Evolutionary conservation across 2,113 vertebrate species (phyloP), one percentile per base, ranked within the genome.

Genomic region (Channa argus): DNA sequence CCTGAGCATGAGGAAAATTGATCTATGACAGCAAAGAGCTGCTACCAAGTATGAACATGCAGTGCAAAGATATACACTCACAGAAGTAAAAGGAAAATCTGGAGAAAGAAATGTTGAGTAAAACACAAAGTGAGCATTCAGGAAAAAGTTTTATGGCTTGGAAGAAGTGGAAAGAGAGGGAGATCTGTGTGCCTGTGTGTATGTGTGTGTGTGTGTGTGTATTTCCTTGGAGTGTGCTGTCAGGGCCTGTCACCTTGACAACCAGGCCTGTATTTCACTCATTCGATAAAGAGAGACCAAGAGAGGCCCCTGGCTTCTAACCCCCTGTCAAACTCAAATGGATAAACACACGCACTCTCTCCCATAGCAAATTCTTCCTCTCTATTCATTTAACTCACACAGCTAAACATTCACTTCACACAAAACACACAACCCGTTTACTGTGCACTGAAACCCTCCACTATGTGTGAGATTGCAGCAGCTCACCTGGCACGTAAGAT

Each of bases 241-340:
- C 84, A 81, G 64, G 70, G 77, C 73, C 71, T 69, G 70, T 91
- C 90, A 84, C 87, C 85, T 68, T 88, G 87, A 91, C 86, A 85
- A 90, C 89, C 36, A 49, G 68, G 37, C 70, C 81, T 76, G 77
- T 90, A 89, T 87, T 88, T 92, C 80, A 88, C 82, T 86, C 80
- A 71, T 24, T 72, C 0, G 14, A 74, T 72, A 89, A 65, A 77
- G 82, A 82, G 59, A 64, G 59, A 85, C 63, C 0, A 5, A 71
- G 64, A 70, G 81, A 79, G 89, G 84, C 84, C 87, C 82, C 83
- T 86, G 77, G 74, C 82, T 88, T 87, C 61, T 90, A 80, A 89
- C 72, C 85, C 47, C 63, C 60, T 83, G 80, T 88, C 77, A 82
- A 82, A 63, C 62, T 41, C 37, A 66, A 59, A 46, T 45, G 75